Percentiles rank a stretch among this genome's conserved stretches.
Evolutionary conservation across 2,888 invertebrate genomes (phyloP).

Genomic region (Chymomyza procnemis): DNA sequence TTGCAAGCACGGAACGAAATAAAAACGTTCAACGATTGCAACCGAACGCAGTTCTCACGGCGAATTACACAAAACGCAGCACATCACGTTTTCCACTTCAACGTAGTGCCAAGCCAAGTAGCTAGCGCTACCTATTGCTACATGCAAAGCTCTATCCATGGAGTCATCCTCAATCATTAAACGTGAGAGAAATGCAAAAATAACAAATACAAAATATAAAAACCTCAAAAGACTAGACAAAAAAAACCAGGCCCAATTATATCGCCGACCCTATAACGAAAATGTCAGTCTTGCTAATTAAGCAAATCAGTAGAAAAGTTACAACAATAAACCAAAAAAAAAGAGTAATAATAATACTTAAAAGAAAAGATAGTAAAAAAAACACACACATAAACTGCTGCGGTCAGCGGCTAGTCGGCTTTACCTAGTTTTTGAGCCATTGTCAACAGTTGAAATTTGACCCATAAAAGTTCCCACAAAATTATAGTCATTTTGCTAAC

Average conservation of each 20-base stretch:
- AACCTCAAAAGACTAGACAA: constrained; percentile 4
- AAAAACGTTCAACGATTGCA: constrained; percentile 57
- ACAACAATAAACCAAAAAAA: constrained; percentile 7
- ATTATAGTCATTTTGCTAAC: constrained; percentile 71
- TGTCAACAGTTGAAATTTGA: constrained; percentile 63
- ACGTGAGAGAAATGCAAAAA: constrained; percentile 70
- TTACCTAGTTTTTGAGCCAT: constrained; percentile 37
- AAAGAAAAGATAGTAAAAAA: background rate
- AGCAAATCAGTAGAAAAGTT: constrained; percentile 61
- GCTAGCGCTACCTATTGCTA: constrained; percentile 6
- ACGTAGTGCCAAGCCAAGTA: constrained; percentile 20
- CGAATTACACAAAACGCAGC: constrained; percentile 70
- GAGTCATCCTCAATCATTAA: constrained; percentile 13
- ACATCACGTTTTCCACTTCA: constrained; percentile 66
- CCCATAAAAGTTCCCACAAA: constrained; percentile 72
- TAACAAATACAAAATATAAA: constrained; percentile 14
- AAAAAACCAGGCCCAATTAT: constrained; percentile 43
- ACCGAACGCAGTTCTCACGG: constrained; percentile 63
- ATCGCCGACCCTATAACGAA: constrained; percentile 26
- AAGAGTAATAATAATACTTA: constrained; percentile 1
- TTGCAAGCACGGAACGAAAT: constrained; percentile 23
- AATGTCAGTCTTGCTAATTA: constrained; percentile 57
- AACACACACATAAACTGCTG: constrained; percentile 32
- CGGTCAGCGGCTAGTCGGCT: constrained; percentile 53
- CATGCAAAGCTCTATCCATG: constrained; percentile 40